Evolutionary conservation across 1,140 invertebrate genomes (phyloP).

Genomic region (Drosophila albomicans): DNA sequence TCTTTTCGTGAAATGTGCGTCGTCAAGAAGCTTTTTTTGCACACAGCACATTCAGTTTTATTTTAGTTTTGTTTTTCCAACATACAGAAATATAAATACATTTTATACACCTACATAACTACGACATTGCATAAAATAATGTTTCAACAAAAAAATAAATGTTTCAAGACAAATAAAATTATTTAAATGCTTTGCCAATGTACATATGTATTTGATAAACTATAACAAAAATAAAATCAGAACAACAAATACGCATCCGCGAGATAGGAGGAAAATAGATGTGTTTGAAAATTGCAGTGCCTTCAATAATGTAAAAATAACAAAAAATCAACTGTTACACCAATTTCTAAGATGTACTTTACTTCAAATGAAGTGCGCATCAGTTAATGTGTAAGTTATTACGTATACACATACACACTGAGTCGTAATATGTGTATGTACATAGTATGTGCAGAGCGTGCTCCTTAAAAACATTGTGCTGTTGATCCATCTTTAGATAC

Average conservation of each 20-base stretch:
- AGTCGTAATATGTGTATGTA: background rate
- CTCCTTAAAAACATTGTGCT: no score
- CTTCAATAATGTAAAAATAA: constrained; percentile 67
- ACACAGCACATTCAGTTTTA: constrained; percentile 71
- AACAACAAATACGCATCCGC: constrained; percentile 35
- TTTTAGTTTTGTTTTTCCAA: constrained; percentile 59
- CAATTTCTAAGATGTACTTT: constrained; percentile 23
- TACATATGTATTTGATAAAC: constrained; percentile 64
- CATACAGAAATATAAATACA: constrained; percentile 39
- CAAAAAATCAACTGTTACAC: constrained; percentile 36
- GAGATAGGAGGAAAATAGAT: constrained; percentile 57
- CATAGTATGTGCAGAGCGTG: constrained; percentile 1
- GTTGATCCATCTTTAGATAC: no score
- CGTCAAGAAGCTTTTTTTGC: constrained; percentile 67
- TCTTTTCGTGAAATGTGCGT: constrained; percentile 78
- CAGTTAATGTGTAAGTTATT: constrained; percentile 70
- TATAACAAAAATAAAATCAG: constrained; percentile 10
- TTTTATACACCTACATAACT: constrained; percentile 30
- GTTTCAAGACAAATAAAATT: constrained; percentile 26
- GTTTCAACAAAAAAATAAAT: constrained; percentile 49
- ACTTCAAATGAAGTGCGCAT: constrained; percentile 42
- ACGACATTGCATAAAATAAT: constrained; percentile 54
- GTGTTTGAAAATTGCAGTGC: constrained; percentile 76
- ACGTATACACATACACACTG: constrained; percentile 52
- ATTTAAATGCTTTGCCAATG: constrained; percentile 68